Conservation (phyloP, 2,113 vertebrate genomes). For the Acrocephalus kingi region DNA sequence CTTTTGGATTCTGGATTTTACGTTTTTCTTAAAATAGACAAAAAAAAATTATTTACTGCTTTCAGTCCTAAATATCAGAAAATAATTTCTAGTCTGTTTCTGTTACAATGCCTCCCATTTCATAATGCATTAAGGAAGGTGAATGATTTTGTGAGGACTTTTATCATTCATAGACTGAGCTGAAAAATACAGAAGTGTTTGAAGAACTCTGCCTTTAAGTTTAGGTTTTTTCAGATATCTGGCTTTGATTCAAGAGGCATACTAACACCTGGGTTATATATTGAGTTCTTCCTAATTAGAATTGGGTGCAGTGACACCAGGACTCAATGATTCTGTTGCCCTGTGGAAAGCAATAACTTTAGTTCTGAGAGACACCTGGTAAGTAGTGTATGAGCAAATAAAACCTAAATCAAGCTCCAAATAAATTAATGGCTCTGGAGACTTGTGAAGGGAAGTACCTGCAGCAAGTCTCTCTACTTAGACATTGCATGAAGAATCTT, state of each 20-base stretch:
- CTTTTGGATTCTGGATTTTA: not conserved
- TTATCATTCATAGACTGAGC: not conserved
- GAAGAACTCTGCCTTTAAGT: not conserved
- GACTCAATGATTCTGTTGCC: slow-evolving; percentile 29
- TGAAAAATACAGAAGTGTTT: not conserved
- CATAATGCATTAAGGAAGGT: not conserved
- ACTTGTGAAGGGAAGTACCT: slow-evolving; percentile 20
- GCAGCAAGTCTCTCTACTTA: slow-evolving; percentile 23
- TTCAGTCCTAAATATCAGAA: not conserved
- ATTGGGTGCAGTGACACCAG: slow-evolving; percentile 6
- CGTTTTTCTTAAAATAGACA: not conserved
- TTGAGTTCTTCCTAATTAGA: slow-evolving; percentile 24
- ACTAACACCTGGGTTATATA: not conserved
- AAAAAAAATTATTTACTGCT: not conserved
- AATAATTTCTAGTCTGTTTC: not conserved
- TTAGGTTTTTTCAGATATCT: not conserved
- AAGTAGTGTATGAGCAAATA: slow-evolving; percentile 21
- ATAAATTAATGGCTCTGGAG: slow-evolving; percentile 29
- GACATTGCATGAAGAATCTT: slow-evolving; percentile 35
- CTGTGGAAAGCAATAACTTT: slow-evolving; percentile 35
- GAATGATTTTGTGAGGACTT: not conserved
- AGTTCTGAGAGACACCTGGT: slow-evolving; percentile 31
- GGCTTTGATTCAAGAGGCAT: not conserved
- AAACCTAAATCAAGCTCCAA: slow-evolving; percentile 56
- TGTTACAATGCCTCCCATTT: not conserved